Base-by-base conservation (phyloP, 2,113 vertebrate species). In the Vidua chalybeata region DNA sequence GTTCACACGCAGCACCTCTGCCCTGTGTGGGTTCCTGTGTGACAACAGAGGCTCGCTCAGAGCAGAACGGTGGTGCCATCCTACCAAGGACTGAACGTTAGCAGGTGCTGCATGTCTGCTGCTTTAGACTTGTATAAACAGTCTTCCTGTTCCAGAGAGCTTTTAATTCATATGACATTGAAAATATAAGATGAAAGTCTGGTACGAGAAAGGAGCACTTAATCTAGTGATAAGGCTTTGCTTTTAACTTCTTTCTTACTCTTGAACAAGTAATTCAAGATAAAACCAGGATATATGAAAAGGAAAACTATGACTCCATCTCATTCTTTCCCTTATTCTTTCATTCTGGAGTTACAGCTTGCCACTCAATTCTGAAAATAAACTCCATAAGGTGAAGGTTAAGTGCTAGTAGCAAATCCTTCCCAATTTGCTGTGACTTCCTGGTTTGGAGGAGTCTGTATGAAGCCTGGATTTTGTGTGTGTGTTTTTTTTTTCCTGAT, bases 371-470 rank as follows among this genome's bases (percentile, higher is more conserved):
- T 52, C 61, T 93, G 62, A 81, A 92, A 89, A 90, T 88, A 95
- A 84, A 77, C 33, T 68, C 45, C 51, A 0, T 41, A 74, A 93
- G 79, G 73, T 94, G 79, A 89, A 88, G 92, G 85, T 93, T 81
- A 92, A 93, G 72, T 92, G 71, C 48, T 73, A n/a, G 48, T 72
- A 72, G 76, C 82, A 95, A 94, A 92, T 92, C 61, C 64, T 89
- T 92, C 68, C 43, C 61, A n/a, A 27, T 94, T 92, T 95, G 56
- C 58, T 35, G 51, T 81, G 64, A 81, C 79, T 81, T 90, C 39
- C 75, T 88, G 64, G 33, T 92, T 59, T 56, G 33, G 72, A 95
- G 43, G 48, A 84, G 75, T 43, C 33, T 88, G n/a, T 67, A 67
- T 66, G 39, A 73, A 94, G 28, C 33, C 78, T 73, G 26, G 0